phyloP scores from a whole-genome alignment of 2,888 invertebrate species.

The Nymphalis urticae region DNA sequence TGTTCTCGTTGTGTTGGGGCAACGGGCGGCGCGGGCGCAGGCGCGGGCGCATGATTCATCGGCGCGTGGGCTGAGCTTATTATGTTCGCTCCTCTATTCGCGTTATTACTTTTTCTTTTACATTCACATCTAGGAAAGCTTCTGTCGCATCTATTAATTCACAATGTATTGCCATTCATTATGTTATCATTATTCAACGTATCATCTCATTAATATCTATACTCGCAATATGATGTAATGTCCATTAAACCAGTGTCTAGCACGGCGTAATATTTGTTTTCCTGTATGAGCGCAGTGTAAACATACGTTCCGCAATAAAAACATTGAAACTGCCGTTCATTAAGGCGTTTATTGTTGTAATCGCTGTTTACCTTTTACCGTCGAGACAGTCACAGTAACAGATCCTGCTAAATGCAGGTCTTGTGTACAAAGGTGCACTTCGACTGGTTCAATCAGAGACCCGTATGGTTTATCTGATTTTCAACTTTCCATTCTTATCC shows the following conservation, averaged over 20 bases:
- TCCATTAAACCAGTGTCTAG: background rate
- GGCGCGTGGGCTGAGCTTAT: conserved; percentile 77
- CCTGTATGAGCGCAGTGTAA: conserved; percentile 7
- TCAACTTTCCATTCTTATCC: conserved; percentile 47
- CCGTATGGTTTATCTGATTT: conserved; percentile 47
- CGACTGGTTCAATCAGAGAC: conserved; percentile 47
- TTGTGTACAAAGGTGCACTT: conserved; percentile 61
- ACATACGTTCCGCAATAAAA: conserved; percentile 9
- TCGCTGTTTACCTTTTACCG: conserved; percentile 55
- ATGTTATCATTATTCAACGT: background rate
- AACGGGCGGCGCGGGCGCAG: conserved; percentile 45
- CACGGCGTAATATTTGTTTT: conserved; percentile 18
- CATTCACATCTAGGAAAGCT: conserved; percentile 51
- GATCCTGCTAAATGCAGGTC: conserved; percentile 53
- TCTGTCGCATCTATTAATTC: conserved; percentile 30
- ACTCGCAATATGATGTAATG: conserved; percentile 1
- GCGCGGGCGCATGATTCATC: conserved; percentile 72
- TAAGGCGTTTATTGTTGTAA: conserved; percentile 66
- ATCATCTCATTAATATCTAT: background rate
- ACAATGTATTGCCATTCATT: conserved; percentile 19
- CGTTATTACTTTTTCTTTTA: conserved; percentile 69
- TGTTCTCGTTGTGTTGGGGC: conserved; percentile 63
- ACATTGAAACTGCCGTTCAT: conserved; percentile 63
- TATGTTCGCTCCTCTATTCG: conserved; percentile 68
- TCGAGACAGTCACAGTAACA: conserved; percentile 40